Evolutionary conservation across 2,888 invertebrate genomes (phyloP), one percentile per base, ranked within the genome.

Genomic region (Ametastegia equiseti): DNA sequence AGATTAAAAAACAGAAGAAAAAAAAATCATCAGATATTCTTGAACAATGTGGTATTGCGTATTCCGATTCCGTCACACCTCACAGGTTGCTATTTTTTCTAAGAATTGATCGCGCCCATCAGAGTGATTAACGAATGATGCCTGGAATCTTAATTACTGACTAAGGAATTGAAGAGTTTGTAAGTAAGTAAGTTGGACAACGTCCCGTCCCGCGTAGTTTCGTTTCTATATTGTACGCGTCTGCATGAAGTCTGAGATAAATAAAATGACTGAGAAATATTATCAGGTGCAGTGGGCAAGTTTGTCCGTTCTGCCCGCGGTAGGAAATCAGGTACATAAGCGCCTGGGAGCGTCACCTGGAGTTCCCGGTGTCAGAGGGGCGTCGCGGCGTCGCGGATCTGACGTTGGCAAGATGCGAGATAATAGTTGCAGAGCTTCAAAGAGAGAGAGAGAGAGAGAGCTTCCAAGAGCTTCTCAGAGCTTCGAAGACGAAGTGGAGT

Each of bases 351-450:
- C 50, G 54, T 54, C 75, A 54, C 71, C 45, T 27, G 45, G 71
- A 71, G 19, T 75, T 6, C 78, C 39, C 78, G 57, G 78, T 78
- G 78, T 78, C 78, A 60, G 42, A 63, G 23, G 60, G 78, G 60
- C 78, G 78, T 78, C 60, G 60, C 63, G 60, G 42, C 60, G 60
- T 57, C 78, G 78, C 57, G 23, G 45, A 78, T 78, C 78, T 60
- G 78, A 78, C 63, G 78, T 78, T 63, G 19, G 27, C 78, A 42
- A 85, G 84, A 88, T 87, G 80, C 83, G 75, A 83, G 78, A 83
- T 82, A 78, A 78, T 78, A 78, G 78, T 78, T 60, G n/a, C 42
- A 63, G 78, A 54, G 36, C 33, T 36, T 30, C 23, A 42, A 82
- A 84, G 19, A 45, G 19, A 42, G 39, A 60, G 75, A n/a, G n/a